These are phyloP conservation scores for Malurus leucopterus DNA, from an alignment of 2,797 vertebrate species.

Conservation along the genomic window DNA sequence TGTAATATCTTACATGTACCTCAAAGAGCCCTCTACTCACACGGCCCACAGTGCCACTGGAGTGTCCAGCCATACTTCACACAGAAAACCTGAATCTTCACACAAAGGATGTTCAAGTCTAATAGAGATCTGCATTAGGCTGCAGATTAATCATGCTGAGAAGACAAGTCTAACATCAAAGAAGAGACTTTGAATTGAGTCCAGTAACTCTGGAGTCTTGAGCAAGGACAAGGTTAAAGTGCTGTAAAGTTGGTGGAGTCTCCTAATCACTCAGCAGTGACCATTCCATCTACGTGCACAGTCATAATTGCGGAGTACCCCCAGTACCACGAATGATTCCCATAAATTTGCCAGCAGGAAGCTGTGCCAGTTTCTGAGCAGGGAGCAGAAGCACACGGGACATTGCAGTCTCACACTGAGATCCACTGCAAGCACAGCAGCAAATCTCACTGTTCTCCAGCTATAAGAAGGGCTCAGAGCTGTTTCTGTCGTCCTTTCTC, in stretches of 20 bases:
- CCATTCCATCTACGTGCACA: neutral
- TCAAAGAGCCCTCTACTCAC: neutral
- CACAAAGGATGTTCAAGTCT: neutral
- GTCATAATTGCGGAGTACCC: neutral
- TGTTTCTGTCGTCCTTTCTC: neutral
- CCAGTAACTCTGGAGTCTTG: neutral
- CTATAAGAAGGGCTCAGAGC: neutral
- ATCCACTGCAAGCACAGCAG: neutral
- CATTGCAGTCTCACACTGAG: neutral
- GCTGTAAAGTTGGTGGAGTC: neutral
- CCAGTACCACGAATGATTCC: neutral
- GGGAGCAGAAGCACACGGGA: neutral
- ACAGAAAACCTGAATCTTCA: neutral
- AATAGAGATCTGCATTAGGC: neutral
- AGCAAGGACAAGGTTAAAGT: neutral
- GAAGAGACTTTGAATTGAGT: neutral
- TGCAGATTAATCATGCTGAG: neutral
- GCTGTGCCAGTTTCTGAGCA: neutral
- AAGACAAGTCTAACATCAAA: neutral
- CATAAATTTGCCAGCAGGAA: neutral
- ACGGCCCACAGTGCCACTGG: neutral
- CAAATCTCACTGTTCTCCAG: neutral
- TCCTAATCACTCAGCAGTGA: neutral
- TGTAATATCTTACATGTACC: neutral
- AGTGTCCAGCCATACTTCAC: neutral